Percentiles rank a stretch among this genome's conserved stretches.
These are phyloP conservation scores for Grantiella picta DNA, from an alignment of 2,113 vertebrate genomes.

Conservation along the genomic window DNA sequence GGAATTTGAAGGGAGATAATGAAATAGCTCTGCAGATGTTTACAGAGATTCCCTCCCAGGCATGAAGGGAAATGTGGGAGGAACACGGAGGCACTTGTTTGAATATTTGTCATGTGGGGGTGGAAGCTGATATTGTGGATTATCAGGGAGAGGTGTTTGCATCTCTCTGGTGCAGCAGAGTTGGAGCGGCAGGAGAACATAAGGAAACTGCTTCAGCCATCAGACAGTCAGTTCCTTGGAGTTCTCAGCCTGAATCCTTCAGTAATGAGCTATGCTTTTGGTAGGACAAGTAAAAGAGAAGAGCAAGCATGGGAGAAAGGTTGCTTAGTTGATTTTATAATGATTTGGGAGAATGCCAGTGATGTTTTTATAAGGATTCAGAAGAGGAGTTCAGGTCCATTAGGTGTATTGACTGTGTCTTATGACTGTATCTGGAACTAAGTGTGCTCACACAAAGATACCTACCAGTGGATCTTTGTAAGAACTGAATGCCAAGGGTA, in stretches of 20 bases:
- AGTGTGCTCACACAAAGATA: neutral
- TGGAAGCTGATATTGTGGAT: neutral
- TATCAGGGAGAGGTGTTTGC: neutral
- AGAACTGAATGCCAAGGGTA: neutral
- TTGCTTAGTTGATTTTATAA: neutral
- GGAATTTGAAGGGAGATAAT: neutral
- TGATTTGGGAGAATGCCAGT: neutral
- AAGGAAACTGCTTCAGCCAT: neutral
- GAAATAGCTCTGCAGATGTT: slow-evolving; percentile 34
- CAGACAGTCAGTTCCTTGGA: rapidly evolving
- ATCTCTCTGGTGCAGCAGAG: neutral
- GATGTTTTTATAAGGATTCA: neutral
- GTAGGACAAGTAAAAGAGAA: neutral
- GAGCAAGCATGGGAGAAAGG: neutral
- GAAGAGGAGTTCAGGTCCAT: neutral
- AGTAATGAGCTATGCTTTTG: neutral
- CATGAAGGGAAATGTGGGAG: slow-evolving; percentile 14
- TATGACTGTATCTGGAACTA: neutral
- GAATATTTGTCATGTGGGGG: slow-evolving; percentile 32
- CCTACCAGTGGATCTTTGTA: neutral
- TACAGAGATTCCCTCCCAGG: slow-evolving; percentile 12
- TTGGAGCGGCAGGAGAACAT: neutral
- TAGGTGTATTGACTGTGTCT: neutral
- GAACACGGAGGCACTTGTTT: slow-evolving; percentile 1
- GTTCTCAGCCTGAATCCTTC: neutral